Base-by-base conservation (phyloP, 2,113 vertebrate genomes). In the Ceyx margarethae region DNA sequence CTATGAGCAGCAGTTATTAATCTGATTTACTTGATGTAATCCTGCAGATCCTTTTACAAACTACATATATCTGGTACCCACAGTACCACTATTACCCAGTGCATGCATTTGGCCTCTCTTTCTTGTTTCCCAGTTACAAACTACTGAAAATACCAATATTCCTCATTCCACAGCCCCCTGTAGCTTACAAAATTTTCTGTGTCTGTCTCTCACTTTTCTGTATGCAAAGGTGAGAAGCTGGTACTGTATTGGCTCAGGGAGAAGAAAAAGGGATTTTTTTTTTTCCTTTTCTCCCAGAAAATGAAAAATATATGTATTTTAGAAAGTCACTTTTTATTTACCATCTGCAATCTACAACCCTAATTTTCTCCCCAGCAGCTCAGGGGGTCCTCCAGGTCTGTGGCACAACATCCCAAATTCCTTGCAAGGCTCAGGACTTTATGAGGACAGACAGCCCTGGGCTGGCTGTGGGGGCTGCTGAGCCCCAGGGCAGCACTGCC, bases 381-480 rank as follows among this genome's bases (percentile, higher is more conserved):
- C 0, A 5, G 18, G 22, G 20, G 10, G 15, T 26, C 21, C 23
- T 40, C 13, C 37, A 43, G 35, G 35, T 50, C 16, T 8, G 6
- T 17, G 53, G 53, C 22, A 67, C 56, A 40, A 20, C 11, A 10
- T 5, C 40, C 26, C 29, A 53, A 9, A 31, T 11, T 18, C 5
- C 51, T 46, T 25, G 12, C 12, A 31, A 11, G 29, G 11, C 1
- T 37, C 29, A 11, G 9, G 11, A 9, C 2, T 31, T 26, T 5
- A 0, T 0, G 2, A 10, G 43, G 43, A 28, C 15, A 20, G 9
- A 3, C 10, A 13, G 18, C 51, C 29, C 67, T 25, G 57, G 58
- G 81, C 64, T 73, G 68, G 45, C 22, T 4, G 51, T 26, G 19
- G 33, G 22, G 35, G 5, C 18, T 79, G 37, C 21, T 2, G 16